Conservation (phyloP, 2,797 vertebrate genomes). For the Premnoplex brunnescens region DNA sequence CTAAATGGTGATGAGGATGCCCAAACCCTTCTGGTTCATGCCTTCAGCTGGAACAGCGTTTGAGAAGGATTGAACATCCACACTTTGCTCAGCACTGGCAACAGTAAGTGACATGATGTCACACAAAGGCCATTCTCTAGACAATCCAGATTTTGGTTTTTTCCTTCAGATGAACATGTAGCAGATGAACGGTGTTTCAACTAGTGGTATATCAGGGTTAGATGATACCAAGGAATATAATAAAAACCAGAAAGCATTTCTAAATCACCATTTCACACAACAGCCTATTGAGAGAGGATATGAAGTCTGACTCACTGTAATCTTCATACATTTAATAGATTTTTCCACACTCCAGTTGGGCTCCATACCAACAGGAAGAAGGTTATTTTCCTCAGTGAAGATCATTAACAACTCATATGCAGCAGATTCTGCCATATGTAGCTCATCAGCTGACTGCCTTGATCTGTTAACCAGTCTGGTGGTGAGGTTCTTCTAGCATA, state of each 20-base stretch:
- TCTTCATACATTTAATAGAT: constrained; percentile 49
- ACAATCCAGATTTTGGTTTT: not conserved
- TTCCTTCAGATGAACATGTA: not conserved
- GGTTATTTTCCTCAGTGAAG: constrained; percentile 61
- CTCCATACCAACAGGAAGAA: constrained; percentile 58
- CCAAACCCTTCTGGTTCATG: not conserved
- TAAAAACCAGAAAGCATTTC: constrained; percentile 3
- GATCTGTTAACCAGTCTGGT: constrained; percentile 40
- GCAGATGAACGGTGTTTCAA: rapidly evolving
- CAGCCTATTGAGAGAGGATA: constrained; percentile 32
- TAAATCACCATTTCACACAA: constrained; percentile 16
- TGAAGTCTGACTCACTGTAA: constrained; percentile 43
- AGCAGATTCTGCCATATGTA: constrained; percentile 57
- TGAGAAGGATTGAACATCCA: not conserved
- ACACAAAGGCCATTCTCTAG: not conserved
- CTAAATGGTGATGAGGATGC: rapidly evolving
- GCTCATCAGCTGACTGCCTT: constrained; percentile 42
- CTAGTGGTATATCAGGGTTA: not conserved
- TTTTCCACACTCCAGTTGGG: constrained; percentile 61
- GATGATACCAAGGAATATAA: not conserved
- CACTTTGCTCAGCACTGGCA: not conserved
- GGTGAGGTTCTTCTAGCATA: not conserved
- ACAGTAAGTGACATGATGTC: not conserved
- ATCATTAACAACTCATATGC: constrained; percentile 70
- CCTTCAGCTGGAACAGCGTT: not conserved